Base-by-base conservation (phyloP, 2,113 vertebrate species). In the Cnemophilus loriae region DNA sequence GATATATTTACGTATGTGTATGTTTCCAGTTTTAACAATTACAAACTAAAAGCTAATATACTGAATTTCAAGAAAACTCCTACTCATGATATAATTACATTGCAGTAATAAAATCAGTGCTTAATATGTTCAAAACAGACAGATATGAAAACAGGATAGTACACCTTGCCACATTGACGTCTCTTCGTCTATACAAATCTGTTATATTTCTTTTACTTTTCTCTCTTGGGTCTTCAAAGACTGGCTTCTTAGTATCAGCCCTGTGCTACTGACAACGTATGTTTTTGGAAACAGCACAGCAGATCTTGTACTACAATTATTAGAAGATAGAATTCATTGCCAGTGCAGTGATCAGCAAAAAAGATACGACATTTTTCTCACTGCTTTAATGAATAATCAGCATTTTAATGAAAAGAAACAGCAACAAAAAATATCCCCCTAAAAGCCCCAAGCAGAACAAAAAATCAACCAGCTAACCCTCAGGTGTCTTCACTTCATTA, bases 11-110 rank as follows among this genome's bases (percentile, higher is more conserved):
- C 1, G 22, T 97, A 97, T 97, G 97, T 95, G 87, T 95, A 96
- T 94, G 93, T 94, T 95, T 96, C 92, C 96, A 98, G 94, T 98
- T 97, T 95, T 95, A 96, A 98, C 97, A 98, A 87, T 97, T 97
- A 97, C 97, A 97, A 98, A 98, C 94, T 98, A 98, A 98, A 97
- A 98, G 91, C 97, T 98, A 98, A 98, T 98, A 98, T 98, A 97
- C 95, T 98, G 63, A 97, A 98, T 96, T 96, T 98, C 86, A 98
- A 98, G 96, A 98, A 97, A 98, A 98, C 93, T 97, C 91, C 69
- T 98, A 97, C 96, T 96, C 78, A 98, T 96, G 93, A 93, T 88
- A 96, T 95, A 98, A 91, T 95, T 98, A 97, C 91, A 93, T 91
- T 95, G 55, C 85, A 96, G 78, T 91, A 94, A 88, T 84, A 90